These are phyloP conservation scores for Drosophila macrospina DNA, from an alignment of 2,888 invertebrate species.

Conservation along the genomic window DNA sequence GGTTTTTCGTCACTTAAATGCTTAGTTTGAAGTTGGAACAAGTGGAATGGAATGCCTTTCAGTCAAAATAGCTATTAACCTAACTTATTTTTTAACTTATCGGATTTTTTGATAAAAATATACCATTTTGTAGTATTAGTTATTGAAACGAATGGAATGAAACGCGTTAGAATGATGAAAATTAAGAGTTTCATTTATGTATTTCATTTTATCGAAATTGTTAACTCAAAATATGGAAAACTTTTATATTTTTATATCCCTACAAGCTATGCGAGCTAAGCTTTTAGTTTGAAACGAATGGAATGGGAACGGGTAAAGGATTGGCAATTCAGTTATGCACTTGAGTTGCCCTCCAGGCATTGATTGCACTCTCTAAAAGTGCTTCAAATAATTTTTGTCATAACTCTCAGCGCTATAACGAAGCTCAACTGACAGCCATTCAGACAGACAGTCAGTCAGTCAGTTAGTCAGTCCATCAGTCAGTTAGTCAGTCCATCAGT, in stretches of 20 bases:
- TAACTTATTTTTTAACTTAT: too few species aligned
- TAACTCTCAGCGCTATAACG: conserved; percentile 19
- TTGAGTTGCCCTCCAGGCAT: conserved; percentile 16
- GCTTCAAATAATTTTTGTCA: conserved; percentile 23
- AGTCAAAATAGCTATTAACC: too few species aligned
- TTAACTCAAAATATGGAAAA: neutral
- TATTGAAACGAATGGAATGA: neutral
- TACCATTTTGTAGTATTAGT: too few species aligned
- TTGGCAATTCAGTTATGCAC: conserved; percentile 14
- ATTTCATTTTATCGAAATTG: neutral
- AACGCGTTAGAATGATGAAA: neutral
- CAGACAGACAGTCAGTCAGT: too few species aligned
- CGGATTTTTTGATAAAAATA: too few species aligned
- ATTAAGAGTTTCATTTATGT: neutral
- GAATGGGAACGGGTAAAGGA: neutral
- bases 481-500: neutral
- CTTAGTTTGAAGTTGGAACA: too few species aligned
- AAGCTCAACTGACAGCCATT: too few species aligned
- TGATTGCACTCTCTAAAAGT: conserved; percentile 37
- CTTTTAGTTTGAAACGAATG: neutral
- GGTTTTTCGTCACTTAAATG: too few species aligned
- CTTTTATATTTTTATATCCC: neutral
- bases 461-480: conserved; percentile 18
- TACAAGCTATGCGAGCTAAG: neutral
- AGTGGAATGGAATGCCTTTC: too few species aligned